Conservation (phyloP, 2,888 invertebrate genomes). For the Cantharis rustica region DNA sequence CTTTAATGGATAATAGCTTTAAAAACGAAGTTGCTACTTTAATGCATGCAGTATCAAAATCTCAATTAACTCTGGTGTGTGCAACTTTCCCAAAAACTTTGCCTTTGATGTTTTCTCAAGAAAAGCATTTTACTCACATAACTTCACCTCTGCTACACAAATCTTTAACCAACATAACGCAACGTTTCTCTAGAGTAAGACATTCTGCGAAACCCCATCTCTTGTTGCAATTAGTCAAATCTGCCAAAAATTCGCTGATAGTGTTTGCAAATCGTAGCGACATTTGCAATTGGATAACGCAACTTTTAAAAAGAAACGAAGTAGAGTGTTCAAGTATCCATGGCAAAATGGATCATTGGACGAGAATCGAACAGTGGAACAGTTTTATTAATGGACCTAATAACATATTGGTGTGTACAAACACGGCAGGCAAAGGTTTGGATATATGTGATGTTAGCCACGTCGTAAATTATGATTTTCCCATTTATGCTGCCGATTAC, state of each 20-base stretch:
- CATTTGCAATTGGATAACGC: constrained; percentile 79
- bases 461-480: constrained; percentile 94
- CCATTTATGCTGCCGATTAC: constrained; percentile 87
- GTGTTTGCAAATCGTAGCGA: constrained; percentile 82
- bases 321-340: constrained; percentile 75
- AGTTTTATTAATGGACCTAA: constrained; percentile 72
- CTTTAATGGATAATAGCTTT: constrained; percentile 88
- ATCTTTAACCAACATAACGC: constrained; percentile 59
- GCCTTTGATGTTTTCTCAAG: constrained; percentile 62
- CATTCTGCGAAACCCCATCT: constrained; percentile 72
- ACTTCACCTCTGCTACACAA: constrained; percentile 76
- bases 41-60: constrained; percentile 70
- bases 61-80: constrained; percentile 83
- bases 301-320: constrained; percentile 78
- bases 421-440: constrained; percentile 87
- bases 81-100: constrained; percentile 86
- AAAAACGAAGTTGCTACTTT: constrained; percentile 69
- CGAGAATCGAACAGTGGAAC: constrained; percentile 73
- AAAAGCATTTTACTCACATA: constrained; percentile 62
- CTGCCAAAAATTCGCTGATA: constrained; percentile 71
- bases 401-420: constrained; percentile 83
- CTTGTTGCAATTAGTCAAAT: constrained; percentile 71
- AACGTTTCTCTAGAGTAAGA: constrained; percentile 76
- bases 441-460: constrained; percentile 85
- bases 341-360: constrained; percentile 70